Evolutionary conservation across 1,140 invertebrate genomes (phyloP), one percentile per base, ranked within the genome.

Genomic region (Oncopodura yosiiana): DNA sequence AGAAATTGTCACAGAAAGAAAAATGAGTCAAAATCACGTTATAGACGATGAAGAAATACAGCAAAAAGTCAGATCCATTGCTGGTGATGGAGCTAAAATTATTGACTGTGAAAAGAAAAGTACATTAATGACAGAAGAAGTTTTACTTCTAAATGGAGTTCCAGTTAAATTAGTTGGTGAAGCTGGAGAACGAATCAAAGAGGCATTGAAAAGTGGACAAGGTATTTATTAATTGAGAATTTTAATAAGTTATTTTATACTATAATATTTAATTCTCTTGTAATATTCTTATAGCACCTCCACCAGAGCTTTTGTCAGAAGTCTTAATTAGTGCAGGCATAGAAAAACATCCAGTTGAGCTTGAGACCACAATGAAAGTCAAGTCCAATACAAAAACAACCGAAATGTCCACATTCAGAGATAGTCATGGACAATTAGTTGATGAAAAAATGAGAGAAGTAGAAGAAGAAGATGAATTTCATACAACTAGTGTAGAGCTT

Each of bases 31-130:
- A 37, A 6, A 6, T 34, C 46, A 49, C 14, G 30, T 49, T n/a
- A 83, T 84, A 79, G 81, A 83, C 65, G 81, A 84, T 69, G 72
- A 73, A 51, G 81, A 86, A 68, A 82, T 85, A 50, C 81, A 83
- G 64, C 82, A 81, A 60, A 83, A 82, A 32, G 83, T 86, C 38
- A 81, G 84, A 69, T 81, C 81, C 50, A 78, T 86, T 49, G 77
- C 84, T 49, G 83, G 83, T 49, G 82, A 81, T 44, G 80, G 80
- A 34, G 80, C 77, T 9, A 80, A 81, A 70, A 80, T 86, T 44
- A 76, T 85, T 37, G 83, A 85, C 67, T 84, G 82, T 66, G 80
- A 84, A 65, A 83, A 84, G 53, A 81, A 82, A 53, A 83, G 81
- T 3, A 78, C 77, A 39, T 76, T 84, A 26, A 77, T 78, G 46